Conservation (phyloP, 1,140 invertebrate genomes). For the Tribolium madens region DNA sequence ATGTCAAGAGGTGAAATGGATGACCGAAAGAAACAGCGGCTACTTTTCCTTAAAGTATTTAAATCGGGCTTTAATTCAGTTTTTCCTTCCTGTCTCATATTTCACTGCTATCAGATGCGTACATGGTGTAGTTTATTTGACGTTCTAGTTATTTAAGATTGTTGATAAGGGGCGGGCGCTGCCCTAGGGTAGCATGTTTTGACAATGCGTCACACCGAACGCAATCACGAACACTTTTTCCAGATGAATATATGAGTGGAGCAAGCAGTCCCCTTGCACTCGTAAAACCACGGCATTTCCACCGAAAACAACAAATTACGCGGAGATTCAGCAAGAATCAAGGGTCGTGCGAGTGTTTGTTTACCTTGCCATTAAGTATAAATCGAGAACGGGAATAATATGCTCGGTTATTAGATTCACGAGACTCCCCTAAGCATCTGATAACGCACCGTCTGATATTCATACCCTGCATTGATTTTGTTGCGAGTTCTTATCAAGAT, state of each 20-base stretch:
- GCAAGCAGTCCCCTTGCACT: background rate
- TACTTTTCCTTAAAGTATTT: slow-evolving; percentile 39
- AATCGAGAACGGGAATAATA: slow-evolving; percentile 7
- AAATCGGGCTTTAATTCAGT: slow-evolving; percentile 56
- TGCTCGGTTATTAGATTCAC: slow-evolving; percentile 39
- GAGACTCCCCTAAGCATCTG: slow-evolving; percentile 44
- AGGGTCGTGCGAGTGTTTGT: background rate
- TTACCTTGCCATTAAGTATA: slow-evolving; percentile 18
- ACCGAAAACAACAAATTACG: background rate
- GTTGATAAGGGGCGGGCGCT: slow-evolving; percentile 49
- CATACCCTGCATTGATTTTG: slow-evolving; percentile 51
- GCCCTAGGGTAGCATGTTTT: slow-evolving; percentile 54
- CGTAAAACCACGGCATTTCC: slow-evolving; percentile 34
- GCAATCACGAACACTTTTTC: slow-evolving; percentile 56
- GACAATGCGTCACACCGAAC: slow-evolving; percentile 58
- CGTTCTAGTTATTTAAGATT: slow-evolving; percentile 59
- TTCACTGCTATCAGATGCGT: slow-evolving; percentile 56
- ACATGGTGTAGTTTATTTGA: slow-evolving; percentile 58
- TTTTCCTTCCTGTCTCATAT: slow-evolving; percentile 57
- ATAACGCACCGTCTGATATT: slow-evolving; percentile 48
- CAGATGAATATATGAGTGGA: slow-evolving; percentile 33
- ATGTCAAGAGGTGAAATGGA: background rate
- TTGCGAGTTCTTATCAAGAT: slow-evolving; percentile 46
- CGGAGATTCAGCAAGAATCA: background rate
- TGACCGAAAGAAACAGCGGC: background rate